These are phyloP conservation scores for Aphidius gifuensis DNA, from an alignment of 1,140 invertebrate species.

Conservation along the genomic window DNA sequence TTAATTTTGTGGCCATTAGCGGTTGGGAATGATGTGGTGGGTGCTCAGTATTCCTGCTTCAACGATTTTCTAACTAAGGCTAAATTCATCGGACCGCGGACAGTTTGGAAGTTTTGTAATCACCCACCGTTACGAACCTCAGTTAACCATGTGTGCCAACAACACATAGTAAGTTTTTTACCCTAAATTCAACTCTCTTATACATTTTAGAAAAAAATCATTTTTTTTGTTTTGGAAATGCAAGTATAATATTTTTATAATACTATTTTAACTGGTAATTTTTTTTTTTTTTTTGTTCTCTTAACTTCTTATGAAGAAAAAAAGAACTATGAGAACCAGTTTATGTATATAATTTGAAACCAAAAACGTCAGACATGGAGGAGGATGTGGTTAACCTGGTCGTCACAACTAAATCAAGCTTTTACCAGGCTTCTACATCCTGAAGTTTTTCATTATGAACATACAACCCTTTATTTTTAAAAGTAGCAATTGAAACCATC, in stretches of 20 bases:
- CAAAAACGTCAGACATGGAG: too few species aligned
- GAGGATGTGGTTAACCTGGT: constrained; percentile 45
- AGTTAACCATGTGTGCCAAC: neutral
- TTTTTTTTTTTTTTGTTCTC: neutral
- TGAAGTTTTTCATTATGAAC: neutral
- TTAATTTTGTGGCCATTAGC: constrained; percentile 51
- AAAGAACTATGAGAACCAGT: neutral
- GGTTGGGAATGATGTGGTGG: constrained; percentile 27
- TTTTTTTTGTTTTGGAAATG: neutral
- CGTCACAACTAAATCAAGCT: constrained; percentile 31
- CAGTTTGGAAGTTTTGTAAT: constrained; percentile 20
- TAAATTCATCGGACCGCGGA: constrained; percentile 31
- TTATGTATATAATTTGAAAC: too few species aligned
- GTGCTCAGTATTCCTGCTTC: constrained; percentile 19
- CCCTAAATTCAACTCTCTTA: neutral
- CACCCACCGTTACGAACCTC: constrained; percentile 24
- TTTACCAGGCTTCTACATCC: constrained; percentile 29
- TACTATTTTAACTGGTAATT: constrained; percentile 43
- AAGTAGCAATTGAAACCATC: neutral
- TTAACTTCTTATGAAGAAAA: constrained; percentile 25
- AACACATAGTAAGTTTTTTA: neutral
- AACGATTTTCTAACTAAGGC: constrained; percentile 42
- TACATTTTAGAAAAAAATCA: neutral
- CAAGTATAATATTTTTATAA: neutral
- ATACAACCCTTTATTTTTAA: neutral